Evolutionary conservation across 2,113 vertebrate species (phyloP), one percentile per base, ranked within the genome.

Genomic region (Callipepla californica): DNA sequence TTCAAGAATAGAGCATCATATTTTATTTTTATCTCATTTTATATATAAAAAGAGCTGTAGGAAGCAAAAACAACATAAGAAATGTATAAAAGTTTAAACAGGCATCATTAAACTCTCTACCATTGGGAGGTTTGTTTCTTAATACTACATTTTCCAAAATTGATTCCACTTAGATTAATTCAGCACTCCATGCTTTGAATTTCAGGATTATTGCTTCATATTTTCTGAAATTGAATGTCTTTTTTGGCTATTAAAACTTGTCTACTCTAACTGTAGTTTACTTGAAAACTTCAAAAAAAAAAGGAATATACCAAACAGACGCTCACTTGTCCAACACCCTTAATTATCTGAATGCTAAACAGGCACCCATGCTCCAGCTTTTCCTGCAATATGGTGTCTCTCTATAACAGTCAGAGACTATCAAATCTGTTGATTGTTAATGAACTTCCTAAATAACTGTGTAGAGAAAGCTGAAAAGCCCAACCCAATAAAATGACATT

Each of bases 181-280:
- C 85, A 93, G 63, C 44, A 50, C 67, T 94, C 78, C 25, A 28
- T 40, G 36, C 36, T 63, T 40, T 40, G 25, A 63, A 63, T 23
- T 40, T 63, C 36, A 63, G 38, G 16, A 91, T 70, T 95, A 83
- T 89, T 89, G 28, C 34, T 94, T 96, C 65, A 36, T 80, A 13
- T 97, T 96, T 95, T 79, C 72, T 81, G 14, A 82, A 93, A 14
- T 26, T 20, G 91, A 94, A 92, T 85, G 32, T 34, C 42, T 40
- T 38, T 62, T 90, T 81, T 92, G 3, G 1, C 63, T 72, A 26
- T 69, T 45, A 69, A 10, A 81, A 51, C 20, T 84, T 7, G 11
- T 66, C 55, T 57, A 4, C 1, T 1, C 38, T 83, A 80, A 12
- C 28, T 7, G 10, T 77, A 63, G 70, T 81, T 84, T 79, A 61